These are phyloP conservation scores for Siphamia tubifer DNA, from an alignment of 2,113 vertebrate species.

Conservation along the genomic window DNA sequence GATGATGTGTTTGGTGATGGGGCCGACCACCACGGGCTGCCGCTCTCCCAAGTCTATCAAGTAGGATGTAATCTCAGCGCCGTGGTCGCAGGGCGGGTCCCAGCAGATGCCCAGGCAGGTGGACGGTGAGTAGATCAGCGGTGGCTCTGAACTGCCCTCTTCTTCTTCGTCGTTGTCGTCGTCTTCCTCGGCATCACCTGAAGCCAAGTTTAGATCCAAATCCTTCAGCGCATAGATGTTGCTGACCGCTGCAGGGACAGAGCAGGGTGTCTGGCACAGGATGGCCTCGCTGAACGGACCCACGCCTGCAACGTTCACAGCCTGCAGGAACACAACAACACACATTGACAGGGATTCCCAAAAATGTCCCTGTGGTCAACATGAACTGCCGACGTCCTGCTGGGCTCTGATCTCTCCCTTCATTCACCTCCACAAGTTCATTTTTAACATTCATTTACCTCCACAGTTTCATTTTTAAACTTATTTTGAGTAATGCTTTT, in stretches of 20 bases:
- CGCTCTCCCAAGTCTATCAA: conserved; percentile 94
- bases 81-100: conserved; percentile 91
- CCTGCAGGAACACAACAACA: conserved; percentile 79
- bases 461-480: no score
- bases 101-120: conserved; percentile 92
- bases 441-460: no score
- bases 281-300: conserved; percentile 92
- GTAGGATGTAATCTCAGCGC: conserved; percentile 93
- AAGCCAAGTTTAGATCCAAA: conserved; percentile 76
- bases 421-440: no score
- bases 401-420: no score
- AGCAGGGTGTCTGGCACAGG: conserved; percentile 90
- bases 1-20: conserved; percentile 85
- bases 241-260: conserved; percentile 89
- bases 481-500: no score
- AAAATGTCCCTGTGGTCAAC: no score
- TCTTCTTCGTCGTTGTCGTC: conserved; percentile 49
- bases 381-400: no score
- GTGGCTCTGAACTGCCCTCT: conserved; percentile 20
- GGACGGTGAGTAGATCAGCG: conserved; percentile 86
- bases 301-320: conserved; percentile 87
- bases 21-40: conserved; percentile 86
- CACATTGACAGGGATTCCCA: neutral
- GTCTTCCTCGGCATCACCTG: conserved; percentile 48
- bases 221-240: conserved; percentile 86